Conservation (phyloP, 2,113 vertebrate species). For the Callorhinus ursinus region DNA sequence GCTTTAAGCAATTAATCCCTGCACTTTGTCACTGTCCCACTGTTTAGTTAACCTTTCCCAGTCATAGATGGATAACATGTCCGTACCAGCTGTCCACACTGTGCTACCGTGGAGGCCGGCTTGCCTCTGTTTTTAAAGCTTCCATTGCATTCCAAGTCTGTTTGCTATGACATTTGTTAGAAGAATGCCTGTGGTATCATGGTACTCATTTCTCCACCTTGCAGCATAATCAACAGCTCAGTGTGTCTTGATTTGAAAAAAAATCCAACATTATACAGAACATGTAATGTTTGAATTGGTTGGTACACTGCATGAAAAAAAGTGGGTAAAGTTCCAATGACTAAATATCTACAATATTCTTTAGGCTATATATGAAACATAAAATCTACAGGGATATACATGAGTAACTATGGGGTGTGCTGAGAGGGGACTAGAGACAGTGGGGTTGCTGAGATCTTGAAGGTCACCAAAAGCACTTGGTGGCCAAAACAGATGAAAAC, state of each 20-base stretch:
- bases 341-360: background rate
- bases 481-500: background rate
- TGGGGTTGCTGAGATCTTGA: background rate
- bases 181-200: background rate
- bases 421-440: background rate
- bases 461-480: background rate
- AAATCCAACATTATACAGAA: background rate
- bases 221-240: background rate
- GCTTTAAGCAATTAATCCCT: constrained; percentile 73
- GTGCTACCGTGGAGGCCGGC: background rate
- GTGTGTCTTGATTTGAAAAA: background rate
- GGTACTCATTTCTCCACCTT: background rate
- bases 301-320: background rate
- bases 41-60: constrained; percentile 76
- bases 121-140: background rate
- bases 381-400: background rate
- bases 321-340: background rate
- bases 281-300: constrained; percentile 22
- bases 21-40: constrained; percentile 63
- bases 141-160: constrained; percentile 43
- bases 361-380: background rate
- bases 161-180: constrained; percentile 37
- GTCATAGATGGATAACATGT: constrained; percentile 43
- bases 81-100: constrained; percentile 62
- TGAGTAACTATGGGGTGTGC: background rate